These are phyloP conservation scores for Embiotoca jacksoni DNA, from an alignment of 2,113 vertebrate genomes.

Conservation along the genomic window DNA sequence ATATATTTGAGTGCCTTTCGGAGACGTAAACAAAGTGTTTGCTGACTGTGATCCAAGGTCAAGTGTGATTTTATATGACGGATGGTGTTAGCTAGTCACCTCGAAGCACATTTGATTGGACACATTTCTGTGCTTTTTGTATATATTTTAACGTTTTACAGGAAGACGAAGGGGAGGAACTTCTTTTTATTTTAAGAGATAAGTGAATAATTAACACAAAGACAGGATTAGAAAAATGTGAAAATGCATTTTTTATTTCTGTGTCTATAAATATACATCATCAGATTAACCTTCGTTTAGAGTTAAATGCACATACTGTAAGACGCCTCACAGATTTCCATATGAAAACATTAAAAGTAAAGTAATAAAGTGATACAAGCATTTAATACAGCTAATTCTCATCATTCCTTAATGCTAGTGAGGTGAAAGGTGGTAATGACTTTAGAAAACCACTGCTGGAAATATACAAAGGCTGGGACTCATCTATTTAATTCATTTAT, in stretches of 20 bases:
- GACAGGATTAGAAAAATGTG: too few relatives aligned
- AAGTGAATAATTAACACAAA: too few relatives aligned
- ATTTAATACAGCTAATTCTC: neutral
- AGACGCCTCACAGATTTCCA: neutral
- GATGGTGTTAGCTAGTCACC: neutral
- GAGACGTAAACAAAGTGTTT: too few relatives aligned
- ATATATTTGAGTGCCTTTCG: too few relatives aligned
- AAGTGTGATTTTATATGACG: neutral
- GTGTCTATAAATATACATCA: too few relatives aligned
- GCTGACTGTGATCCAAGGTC: too few relatives aligned
- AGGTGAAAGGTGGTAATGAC: neutral
- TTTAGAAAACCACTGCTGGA: conserved; percentile 2
- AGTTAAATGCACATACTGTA: neutral
- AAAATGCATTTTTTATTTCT: too few relatives aligned
- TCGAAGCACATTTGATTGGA: neutral
- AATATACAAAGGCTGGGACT: neutral
- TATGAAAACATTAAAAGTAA: neutral
- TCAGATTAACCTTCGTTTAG: too few relatives aligned
- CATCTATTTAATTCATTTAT: neutral
- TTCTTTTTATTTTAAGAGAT: too few relatives aligned
- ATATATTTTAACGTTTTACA: too few relatives aligned
- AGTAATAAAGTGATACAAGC: neutral
- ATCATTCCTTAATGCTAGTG: neutral
- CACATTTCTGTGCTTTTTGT: too few relatives aligned
- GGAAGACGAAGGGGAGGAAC: too few relatives aligned